phyloP scores from a whole-genome alignment of 2,797 vertebrate species.

The Thripadectes ignobilis region DNA sequence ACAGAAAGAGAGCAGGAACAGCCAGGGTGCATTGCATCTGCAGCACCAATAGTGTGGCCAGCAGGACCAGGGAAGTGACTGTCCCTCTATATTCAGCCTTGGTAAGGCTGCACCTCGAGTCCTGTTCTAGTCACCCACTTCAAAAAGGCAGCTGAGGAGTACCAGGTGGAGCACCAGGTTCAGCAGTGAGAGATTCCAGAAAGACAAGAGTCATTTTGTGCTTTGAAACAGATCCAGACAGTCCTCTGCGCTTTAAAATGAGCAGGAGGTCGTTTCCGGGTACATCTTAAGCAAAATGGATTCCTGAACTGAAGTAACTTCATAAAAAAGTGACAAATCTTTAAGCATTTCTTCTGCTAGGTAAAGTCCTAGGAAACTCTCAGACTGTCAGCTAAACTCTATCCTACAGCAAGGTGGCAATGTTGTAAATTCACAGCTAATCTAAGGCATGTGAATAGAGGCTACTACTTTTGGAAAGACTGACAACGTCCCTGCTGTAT shows the following conservation, averaged over 20 bases:
- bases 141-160: background rate
- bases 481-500: background rate
- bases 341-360: background rate
- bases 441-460: accelerated
- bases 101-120: background rate
- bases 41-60: background rate
- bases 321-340: background rate
- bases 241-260: background rate
- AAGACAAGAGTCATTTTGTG: accelerated
- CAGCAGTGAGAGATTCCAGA: background rate
- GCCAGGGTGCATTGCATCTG: background rate
- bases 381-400: background rate
- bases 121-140: background rate
- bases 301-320: background rate
- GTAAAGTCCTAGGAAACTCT: background rate
- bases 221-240: background rate
- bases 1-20: background rate
- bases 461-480: background rate
- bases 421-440: background rate
- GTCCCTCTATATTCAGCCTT: background rate
- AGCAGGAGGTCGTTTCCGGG: background rate
- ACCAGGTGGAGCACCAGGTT: background rate
- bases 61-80: background rate
- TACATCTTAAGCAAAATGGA: background rate
- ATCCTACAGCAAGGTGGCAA: background rate